These are phyloP conservation scores for Aspidoscelis tigris DNA, from an alignment of 2,113 vertebrate genomes.

Conservation along the genomic window DNA sequence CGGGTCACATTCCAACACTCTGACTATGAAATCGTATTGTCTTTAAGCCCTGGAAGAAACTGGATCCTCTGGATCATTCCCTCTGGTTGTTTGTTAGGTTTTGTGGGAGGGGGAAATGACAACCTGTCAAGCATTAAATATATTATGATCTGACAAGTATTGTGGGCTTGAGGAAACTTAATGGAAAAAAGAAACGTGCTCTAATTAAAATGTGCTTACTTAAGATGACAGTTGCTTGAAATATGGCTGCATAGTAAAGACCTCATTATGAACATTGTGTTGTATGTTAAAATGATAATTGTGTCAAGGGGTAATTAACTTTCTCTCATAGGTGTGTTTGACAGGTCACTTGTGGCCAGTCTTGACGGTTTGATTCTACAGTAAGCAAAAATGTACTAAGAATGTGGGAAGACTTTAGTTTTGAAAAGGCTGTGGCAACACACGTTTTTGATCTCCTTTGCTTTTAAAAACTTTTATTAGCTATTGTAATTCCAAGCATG, in stretches of 20 bases:
- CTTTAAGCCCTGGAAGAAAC: neutral
- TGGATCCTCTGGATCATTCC: neutral
- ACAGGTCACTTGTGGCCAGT: constrained; percentile 62
- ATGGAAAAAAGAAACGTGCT: constrained; percentile 58
- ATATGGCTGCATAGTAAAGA: constrained; percentile 69
- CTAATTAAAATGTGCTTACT: constrained; percentile 77
- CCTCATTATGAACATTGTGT: constrained; percentile 70
- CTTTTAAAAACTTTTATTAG: constrained; percentile 18
- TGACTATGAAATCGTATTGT: neutral
- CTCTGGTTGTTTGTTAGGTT: neutral
- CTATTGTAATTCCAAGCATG: constrained; percentile 12
- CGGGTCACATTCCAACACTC: neutral
- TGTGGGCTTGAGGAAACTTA: constrained; percentile 66
- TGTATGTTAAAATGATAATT: constrained; percentile 59
- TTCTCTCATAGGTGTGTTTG: constrained; percentile 56
- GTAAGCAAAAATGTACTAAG: constrained; percentile 37
- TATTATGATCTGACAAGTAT: constrained; percentile 70
- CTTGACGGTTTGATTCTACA: constrained; percentile 54
- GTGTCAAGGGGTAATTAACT: constrained; percentile 73
- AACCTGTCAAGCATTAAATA: constrained; percentile 69
- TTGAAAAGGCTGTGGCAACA: neutral
- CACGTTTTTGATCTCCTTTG: neutral
- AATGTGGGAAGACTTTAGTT: constrained; percentile 4
- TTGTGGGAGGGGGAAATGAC: constrained; percentile 39
- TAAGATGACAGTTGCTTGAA: constrained; percentile 72